Base-by-base conservation (phyloP, 2,797 vertebrate species). In the Dendrocincla fuliginosa region DNA sequence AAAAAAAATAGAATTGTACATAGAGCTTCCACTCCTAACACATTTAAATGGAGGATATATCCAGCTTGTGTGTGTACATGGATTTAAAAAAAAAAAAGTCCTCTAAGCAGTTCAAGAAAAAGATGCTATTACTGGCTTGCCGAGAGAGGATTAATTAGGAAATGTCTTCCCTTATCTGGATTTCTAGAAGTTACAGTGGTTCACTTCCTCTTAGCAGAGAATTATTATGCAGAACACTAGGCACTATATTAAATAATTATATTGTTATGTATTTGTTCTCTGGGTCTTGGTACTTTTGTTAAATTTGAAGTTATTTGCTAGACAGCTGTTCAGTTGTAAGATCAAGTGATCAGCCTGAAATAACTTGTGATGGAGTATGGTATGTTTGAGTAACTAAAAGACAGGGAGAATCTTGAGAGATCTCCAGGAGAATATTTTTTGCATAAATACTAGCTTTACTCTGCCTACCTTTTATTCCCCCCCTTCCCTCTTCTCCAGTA, bases 401-500 rank as follows among this genome's bases (percentile, higher is more conserved):
- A 28, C 46, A 81, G 46, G 42, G 64, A 80, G 47, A 83, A 57
- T 53, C n/a, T 47, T 85, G 55, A 25, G 39, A 70, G 28, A 49
- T 74, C 59, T 77, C 41, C 47, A 61, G 33, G 50, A 83, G 15
- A 46, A 60, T 61, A 7, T 78, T 49, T 73, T 74, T 71, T 79
- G 35, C 25, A 52, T 82, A 82, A 92, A 90, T 89, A 53, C 18
- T 68, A 91, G 73, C 44, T 95, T 97, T 76, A 88, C 70, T 92
- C 53, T 93, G 68, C 80, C 41, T 93, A 47, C 76, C 32, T 94
- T 92, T 96, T 89, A 50, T 95, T 93, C 75, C 47, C 37, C 46
- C 69, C 39, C 86, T 22, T 46, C 30, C 82, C 73, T 96, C 95
- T 93, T 93, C 84, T 94, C 84, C 94, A 99, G 99, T 99, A 98